Percentiles rank a stretch among this genome's conserved stretches.
Evolutionary conservation across 2,113 vertebrate genomes (phyloP).

Genomic region (Anhinga rufa): DNA sequence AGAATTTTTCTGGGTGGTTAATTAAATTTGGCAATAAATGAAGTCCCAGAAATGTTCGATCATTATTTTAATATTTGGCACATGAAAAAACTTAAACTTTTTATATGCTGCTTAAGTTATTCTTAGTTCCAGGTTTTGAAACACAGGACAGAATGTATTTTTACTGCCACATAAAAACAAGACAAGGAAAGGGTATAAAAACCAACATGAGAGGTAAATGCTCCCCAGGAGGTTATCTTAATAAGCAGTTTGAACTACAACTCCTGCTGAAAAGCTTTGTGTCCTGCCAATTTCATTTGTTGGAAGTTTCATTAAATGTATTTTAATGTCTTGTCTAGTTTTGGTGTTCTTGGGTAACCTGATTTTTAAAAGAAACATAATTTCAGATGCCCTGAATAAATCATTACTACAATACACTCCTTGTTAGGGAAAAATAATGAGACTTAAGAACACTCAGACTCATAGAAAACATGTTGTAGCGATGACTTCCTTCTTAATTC

Average conservation of each 20-base stretch:
- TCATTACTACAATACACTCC: slow-evolving; percentile 29
- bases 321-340: slow-evolving; percentile 61
- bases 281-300: slow-evolving; percentile 36
- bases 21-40: background rate
- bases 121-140: slow-evolving; percentile 18
- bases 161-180: slow-evolving; percentile 48
- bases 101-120: background rate
- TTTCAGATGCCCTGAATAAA: slow-evolving; percentile 61
- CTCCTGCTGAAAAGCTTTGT: slow-evolving; percentile 33
- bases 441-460: background rate
- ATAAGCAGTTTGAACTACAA: slow-evolving; percentile 53
- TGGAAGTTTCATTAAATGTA: slow-evolving; percentile 61
- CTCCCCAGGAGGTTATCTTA: slow-evolving; percentile 53
- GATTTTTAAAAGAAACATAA: slow-evolving; percentile 59
- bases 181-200: background rate
- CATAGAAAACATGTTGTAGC: background rate
- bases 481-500: background rate
- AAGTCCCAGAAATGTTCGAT: background rate
- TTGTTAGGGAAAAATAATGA: slow-evolving; percentile 17
- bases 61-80: background rate
- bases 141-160: slow-evolving; percentile 8
- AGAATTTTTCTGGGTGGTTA: background rate
- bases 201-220: slow-evolving; percentile 8
- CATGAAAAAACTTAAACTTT: background rate
- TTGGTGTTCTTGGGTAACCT: slow-evolving; percentile 54